These are phyloP conservation scores for Graphium colonna DNA, from an alignment of 2,888 invertebrate species.

Conservation along the genomic window DNA sequence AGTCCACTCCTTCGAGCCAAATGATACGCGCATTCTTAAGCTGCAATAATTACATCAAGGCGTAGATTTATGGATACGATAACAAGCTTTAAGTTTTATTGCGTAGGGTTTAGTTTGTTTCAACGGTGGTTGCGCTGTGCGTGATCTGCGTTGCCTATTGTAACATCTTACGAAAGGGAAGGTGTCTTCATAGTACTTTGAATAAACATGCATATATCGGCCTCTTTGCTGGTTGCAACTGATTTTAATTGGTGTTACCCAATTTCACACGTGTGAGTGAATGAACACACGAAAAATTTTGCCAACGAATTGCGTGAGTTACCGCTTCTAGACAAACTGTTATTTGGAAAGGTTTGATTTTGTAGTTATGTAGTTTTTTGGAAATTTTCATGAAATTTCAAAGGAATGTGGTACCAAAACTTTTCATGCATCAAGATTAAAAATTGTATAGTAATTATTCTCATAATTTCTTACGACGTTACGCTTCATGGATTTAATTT, in stretches of 20 bases:
- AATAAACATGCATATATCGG: conserved; percentile 6
- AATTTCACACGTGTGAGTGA: conserved; percentile 9
- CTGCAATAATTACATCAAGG: conserved; percentile 9
- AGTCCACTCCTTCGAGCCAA: conserved; percentile 33
- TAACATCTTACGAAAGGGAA: conserved; percentile 16
- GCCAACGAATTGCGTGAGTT: conserved; percentile 12
- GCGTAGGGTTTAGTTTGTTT: conserved; percentile 3
- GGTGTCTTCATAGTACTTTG: conserved; percentile 12
- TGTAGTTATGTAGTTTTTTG: no score
- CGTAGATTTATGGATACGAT: conserved; percentile 8
- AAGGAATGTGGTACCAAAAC: no score
- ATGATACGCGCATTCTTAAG: conserved; percentile 17
- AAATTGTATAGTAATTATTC: no score
- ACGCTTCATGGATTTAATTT: no score
- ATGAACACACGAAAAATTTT: conserved; percentile 12
- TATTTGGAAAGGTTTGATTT: no score
- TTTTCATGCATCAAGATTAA: no score
- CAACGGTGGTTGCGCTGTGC: not conserved
- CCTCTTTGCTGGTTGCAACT: conserved; percentile 17
- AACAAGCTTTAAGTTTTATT: conserved; percentile 3
- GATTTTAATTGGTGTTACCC: conserved; percentile 18
- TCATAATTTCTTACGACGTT: no score
- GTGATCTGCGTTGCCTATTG: conserved; percentile 3
- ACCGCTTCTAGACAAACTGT: no score
- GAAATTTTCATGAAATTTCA: no score